phyloP scores from a whole-genome alignment of 2,113 vertebrate species.

The Hymenochirus boettgeri region DNA sequence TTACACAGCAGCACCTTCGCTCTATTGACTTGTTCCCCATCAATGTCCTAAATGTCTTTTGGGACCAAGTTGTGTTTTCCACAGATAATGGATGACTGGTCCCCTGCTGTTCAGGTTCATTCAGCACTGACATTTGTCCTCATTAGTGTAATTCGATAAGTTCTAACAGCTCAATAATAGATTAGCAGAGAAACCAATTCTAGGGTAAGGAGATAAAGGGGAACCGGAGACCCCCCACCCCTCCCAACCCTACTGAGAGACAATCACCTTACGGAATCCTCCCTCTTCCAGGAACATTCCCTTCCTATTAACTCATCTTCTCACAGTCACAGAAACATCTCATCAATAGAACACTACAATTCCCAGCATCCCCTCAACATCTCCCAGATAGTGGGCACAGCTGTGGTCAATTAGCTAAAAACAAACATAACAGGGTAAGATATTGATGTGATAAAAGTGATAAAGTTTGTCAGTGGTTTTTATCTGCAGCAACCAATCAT shows the following conservation, averaged over 20 bases:
- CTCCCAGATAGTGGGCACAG: too few relatives aligned
- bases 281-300: not conserved
- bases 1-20: not conserved
- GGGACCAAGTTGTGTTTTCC: not conserved
- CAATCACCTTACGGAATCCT: not conserved
- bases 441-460: too few relatives aligned
- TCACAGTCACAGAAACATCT: too few relatives aligned
- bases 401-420: too few relatives aligned
- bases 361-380: too few relatives aligned
- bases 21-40: not conserved
- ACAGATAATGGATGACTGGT: slow-evolving; percentile 24
- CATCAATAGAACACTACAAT: too few relatives aligned
- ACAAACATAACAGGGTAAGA: too few relatives aligned
- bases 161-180: slow-evolving; percentile 37
- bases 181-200: slow-evolving; percentile 28
- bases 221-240: not conserved
- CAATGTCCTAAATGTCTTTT: not conserved
- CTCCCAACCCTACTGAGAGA: not conserved
- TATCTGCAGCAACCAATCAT: too few relatives aligned
- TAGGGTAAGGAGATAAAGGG: not conserved
- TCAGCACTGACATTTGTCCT: slow-evolving; percentile 39
- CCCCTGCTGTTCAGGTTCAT: slow-evolving; percentile 24
- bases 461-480: too few relatives aligned
- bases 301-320: too few relatives aligned
- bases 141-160: slow-evolving; percentile 34